Conservation (phyloP, 2,797 vertebrate genomes). For the Takifugu rubripes region DNA sequence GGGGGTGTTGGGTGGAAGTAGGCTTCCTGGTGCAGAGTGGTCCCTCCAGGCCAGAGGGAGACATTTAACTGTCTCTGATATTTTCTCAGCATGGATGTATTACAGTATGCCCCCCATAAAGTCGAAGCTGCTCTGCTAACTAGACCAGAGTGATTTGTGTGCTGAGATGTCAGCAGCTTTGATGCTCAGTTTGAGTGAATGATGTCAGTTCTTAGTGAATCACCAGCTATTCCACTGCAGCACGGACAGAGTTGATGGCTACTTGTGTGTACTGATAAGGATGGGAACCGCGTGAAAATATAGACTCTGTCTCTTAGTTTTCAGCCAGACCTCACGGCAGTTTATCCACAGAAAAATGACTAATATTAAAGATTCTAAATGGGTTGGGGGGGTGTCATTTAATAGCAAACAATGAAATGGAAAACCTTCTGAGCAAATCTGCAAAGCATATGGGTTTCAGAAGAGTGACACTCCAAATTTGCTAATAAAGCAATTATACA, state of each 20-base stretch:
- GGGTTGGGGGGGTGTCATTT: no score
- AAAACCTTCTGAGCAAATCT: neutral
- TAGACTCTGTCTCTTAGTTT: no score
- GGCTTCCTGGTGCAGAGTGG: constrained; percentile 53
- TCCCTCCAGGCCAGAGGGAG: constrained; percentile 60
- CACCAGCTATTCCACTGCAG: constrained; percentile 3
- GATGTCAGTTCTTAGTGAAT: constrained; percentile 26
- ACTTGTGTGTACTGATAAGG: constrained; percentile 10
- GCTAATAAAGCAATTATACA: neutral
- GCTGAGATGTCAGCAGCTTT: constrained; percentile 21
- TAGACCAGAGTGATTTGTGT: constrained; percentile 51
- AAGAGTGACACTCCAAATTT: no score
- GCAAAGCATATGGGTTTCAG: no score
- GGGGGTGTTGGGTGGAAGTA: constrained; percentile 37
- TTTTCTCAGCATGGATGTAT: constrained; percentile 53
- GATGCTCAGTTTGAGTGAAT: constrained; percentile 31
- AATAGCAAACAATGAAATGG: neutral
- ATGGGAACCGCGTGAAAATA: constrained; percentile 1
- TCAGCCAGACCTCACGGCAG: no score
- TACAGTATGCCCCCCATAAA: constrained; percentile 14
- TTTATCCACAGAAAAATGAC: no score
- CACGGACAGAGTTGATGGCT: constrained; percentile 15
- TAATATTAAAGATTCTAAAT: no score
- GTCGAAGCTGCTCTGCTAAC: constrained; percentile 42
- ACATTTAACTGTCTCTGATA: constrained; percentile 63